These are phyloP conservation scores for Desmodus rotundus DNA, from an alignment of 2,113 vertebrate genomes.

Conservation along the genomic window DNA sequence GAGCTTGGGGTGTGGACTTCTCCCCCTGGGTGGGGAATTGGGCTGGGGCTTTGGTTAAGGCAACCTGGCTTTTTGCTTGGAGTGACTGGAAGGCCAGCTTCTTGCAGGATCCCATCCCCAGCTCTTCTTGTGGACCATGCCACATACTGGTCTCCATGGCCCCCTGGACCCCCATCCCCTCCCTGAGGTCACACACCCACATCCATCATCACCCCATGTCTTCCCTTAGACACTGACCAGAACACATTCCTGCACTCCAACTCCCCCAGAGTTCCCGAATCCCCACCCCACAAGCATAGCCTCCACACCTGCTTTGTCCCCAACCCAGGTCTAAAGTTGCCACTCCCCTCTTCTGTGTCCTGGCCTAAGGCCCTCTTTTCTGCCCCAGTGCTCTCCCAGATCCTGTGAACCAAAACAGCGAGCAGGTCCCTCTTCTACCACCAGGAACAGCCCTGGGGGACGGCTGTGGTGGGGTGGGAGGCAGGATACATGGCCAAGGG, in stretches of 20 bases:
- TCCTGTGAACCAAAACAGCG: neutral
- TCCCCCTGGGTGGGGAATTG: neutral
- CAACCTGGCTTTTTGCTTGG: neutral
- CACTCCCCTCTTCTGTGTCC: neutral
- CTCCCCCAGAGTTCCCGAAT: neutral
- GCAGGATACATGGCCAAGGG: neutral
- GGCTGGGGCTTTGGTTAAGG: neutral
- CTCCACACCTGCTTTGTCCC: neutral
- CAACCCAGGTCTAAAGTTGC: neutral
- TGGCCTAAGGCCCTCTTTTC: neutral
- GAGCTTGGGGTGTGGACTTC: neutral
- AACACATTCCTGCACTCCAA: neutral
- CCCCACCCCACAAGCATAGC: too few relatives aligned
- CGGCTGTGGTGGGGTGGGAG: accelerated
- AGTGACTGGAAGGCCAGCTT: too few relatives aligned
- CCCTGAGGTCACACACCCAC: accelerated
- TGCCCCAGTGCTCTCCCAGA: neutral
- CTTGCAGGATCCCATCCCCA: neutral
- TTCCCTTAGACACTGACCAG: neutral
- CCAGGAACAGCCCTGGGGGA: neutral
- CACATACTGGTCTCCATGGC: neutral
- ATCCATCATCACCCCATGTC: neutral
- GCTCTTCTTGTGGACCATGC: neutral
- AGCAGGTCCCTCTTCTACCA: neutral
- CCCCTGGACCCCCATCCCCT: neutral